phyloP scores from a whole-genome alignment of 2,113 vertebrate species.

The Cryptomyrus ogoouensis region DNA sequence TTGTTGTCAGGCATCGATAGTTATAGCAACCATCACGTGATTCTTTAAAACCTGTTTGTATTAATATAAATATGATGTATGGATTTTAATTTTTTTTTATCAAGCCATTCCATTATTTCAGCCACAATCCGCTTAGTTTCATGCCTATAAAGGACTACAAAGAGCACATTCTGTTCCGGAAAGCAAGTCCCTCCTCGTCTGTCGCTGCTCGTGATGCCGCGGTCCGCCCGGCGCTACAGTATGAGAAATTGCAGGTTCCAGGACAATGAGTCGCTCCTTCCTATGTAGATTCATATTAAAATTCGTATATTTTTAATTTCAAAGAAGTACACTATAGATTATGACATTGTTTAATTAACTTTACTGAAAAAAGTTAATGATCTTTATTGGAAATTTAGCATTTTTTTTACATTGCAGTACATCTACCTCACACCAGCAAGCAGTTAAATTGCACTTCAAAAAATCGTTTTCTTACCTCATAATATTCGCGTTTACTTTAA shows the following conservation, averaged over 20 bases:
- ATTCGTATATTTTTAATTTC: background rate
- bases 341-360: background rate
- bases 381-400: background rate
- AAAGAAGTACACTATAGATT: background rate
- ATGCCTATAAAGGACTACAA: too few relatives aligned
- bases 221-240: too few relatives aligned
- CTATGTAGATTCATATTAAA: background rate
- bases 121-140: background rate
- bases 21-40: background rate
- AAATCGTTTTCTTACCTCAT: background rate
- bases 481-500: background rate
- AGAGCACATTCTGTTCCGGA: too few relatives aligned
- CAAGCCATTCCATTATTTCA: background rate
- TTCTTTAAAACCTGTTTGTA: background rate
- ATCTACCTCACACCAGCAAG: background rate
- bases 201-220: too few relatives aligned
- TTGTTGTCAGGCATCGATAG: background rate
- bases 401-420: background rate
- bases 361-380: background rate
- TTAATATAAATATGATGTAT: background rate
- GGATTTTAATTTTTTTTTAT: background rate
- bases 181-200: too few relatives aligned
- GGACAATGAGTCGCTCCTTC: background rate
- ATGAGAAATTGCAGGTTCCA: background rate
- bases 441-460: background rate